Base-by-base conservation (phyloP, 1,140 invertebrate species). In the Lerema accius region DNA sequence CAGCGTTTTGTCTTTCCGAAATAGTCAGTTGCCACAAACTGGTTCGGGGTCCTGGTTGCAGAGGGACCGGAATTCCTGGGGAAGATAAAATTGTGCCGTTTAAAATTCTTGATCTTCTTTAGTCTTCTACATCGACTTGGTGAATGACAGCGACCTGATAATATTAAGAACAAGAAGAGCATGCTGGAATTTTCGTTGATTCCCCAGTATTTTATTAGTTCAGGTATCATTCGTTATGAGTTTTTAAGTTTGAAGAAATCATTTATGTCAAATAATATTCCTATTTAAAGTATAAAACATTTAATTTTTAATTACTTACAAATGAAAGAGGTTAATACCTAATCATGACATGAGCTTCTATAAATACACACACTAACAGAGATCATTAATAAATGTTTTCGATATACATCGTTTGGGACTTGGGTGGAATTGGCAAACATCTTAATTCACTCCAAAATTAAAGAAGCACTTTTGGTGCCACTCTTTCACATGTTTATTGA, bases 21-120 rank as follows among this genome's bases (percentile, higher is more conserved):
- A 84, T 78, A 2, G 87, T 89, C 86, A 90, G 87, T 90, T 89
- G 86, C 87, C 87, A 90, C 49, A 87, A 75, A 64, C 85, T 88
- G 11, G 84, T 86, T 11, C 73, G 67, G 17, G 84, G 79, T 5
- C 82, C 75, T 3, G 74, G 67, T 35, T 70, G 78, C 15, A 70
- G 63, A 62, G 61, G 65, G 45, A 43, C 67, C 45, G 71, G 67
- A 64, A 72, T 11, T 66, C 69, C 86, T 89, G 86, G 67, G 74
- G 72, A 83, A 81, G 69, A 85, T 66, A 87, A 81, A 78, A 78
- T 61, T 49, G 59, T 63, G 49, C 55, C 65, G 67, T 73, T 50
- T 69, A 66, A 66, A 69, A 53, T 11, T 2, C 42, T 58, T 23
- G 23, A 3, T 43, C 19, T 15, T 23, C 3, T 42, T 37, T 32